Evolutionary conservation across 1,140 invertebrate genomes (phyloP), one percentile per base, ranked within the genome.

Genomic region (Antheraea pernyi): DNA sequence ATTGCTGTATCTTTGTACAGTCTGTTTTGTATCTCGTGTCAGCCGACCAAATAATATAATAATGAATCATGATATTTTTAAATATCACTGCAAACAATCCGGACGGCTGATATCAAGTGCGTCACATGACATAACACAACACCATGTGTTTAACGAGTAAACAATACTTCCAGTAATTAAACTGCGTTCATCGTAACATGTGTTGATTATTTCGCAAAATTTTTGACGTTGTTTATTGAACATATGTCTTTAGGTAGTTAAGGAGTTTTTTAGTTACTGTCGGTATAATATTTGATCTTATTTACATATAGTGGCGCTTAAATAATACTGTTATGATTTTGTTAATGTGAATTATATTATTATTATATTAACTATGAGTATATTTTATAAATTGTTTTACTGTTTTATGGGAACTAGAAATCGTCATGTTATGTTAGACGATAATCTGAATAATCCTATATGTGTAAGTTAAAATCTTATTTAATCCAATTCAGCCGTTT

Each of bases 111-210:
- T 18, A 22, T 13, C 19, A 18, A 36, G 19, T 61, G 59, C 59
- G 59, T 61, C 59, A 61, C 16, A 22, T 61, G 59, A 61, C 59
- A 61, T 6, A 61, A 53, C 46, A 53, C 59, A 61, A 19, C n/a
- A 18, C n/a, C 59, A 61, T 22, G 30, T 61, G 59, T 61, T 61
- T 61, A 16, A 8, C 59, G 18, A 22, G 30, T 36, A 61, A 61
- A 61, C 59, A 61, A 22, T 8, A 61, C 19, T 61, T 61, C 59
- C 59, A 61, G 59, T 61, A 61, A 61, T 61, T 61, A 61, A 61
- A 61, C 10, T 36, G 59, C 59, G 59, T 36, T 22, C 9, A 22
- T 61, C 59, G 18, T 36, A 61, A 19, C 59, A 61, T 61, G 30
- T 61, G 59, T 16, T 22, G 19, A 61, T 61, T 19, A 16, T 61